Percentiles rank a stretch among this genome's conserved stretches.
phyloP scores from a whole-genome alignment of 2,888 invertebrate genomes.

The Teleogryllus oceanicus region DNA sequence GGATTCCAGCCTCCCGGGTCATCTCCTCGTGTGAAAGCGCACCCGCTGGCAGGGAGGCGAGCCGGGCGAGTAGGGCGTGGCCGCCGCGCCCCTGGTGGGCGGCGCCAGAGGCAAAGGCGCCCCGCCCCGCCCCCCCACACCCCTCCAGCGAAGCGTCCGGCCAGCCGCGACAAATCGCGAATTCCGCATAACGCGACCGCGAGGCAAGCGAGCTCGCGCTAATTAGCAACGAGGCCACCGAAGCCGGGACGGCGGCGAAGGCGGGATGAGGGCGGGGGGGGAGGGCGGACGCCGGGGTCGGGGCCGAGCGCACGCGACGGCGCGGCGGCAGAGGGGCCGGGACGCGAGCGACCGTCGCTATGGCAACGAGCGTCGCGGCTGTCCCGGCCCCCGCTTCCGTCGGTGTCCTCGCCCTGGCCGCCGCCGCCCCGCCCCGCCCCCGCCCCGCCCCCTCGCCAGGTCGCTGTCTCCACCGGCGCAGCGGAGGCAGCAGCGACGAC shows the following conservation, averaged over 20 bases:
- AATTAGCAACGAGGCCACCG: slow-evolving; percentile 18
- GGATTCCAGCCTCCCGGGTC: too few relatives aligned
- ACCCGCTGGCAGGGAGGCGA: too few relatives aligned
- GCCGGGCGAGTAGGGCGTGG: too few relatives aligned
- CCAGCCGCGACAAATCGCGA: slow-evolving; percentile 5
- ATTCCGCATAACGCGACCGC: slow-evolving; percentile 7
- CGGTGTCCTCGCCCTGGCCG: neutral
- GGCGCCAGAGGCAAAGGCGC: too few relatives aligned
- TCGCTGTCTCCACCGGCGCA: neutral
- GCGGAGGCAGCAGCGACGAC: neutral
- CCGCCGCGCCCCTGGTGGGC: too few relatives aligned
- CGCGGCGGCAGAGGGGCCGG: neutral
- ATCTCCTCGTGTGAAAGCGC: too few relatives aligned
- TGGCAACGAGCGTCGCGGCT: neutral
- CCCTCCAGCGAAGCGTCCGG: neutral
- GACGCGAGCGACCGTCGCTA: neutral
- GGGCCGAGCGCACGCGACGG: too few relatives aligned
- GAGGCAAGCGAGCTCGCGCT: neutral
- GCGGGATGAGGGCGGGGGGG: neutral
- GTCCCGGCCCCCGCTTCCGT: neutral
- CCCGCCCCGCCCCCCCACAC: too few relatives aligned
- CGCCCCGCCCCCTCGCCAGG: neutral
- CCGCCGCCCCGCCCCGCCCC: neutral
- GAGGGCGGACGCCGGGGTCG: neutral
- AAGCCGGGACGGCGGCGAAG: neutral